Evolutionary conservation across 2,888 invertebrate genomes (phyloP).

Genomic region (Gnatocerus cornutus): DNA sequence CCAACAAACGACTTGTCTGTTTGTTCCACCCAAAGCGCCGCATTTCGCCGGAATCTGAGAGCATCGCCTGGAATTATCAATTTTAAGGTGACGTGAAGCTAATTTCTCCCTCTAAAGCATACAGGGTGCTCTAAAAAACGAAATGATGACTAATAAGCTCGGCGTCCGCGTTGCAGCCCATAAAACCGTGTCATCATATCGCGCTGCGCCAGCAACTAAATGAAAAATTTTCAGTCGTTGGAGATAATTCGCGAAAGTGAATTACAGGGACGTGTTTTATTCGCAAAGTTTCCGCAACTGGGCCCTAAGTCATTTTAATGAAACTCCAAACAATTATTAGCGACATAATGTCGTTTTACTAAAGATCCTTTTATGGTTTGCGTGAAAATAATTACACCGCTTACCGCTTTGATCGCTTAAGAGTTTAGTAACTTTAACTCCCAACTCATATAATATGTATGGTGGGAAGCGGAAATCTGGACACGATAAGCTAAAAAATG

Average conservation of each 20-base stretch:
- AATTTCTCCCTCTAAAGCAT: too few relatives aligned
- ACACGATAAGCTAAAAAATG: neutral
- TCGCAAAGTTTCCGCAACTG: too few relatives aligned
- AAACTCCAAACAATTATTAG: neutral
- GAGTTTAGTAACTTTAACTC: slow-evolving; percentile 8
- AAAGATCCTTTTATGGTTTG: slow-evolving; percentile 9
- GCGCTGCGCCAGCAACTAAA: neutral
- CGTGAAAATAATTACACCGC: slow-evolving; percentile 11
- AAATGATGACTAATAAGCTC: neutral
- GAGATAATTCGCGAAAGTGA: neutral
- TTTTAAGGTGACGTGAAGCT: too few relatives aligned
- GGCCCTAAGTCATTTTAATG: too few relatives aligned
- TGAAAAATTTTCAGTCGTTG: neutral
- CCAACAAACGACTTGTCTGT: too few relatives aligned
- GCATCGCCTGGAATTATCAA: too few relatives aligned
- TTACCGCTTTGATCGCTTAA: neutral
- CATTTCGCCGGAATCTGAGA: too few relatives aligned
- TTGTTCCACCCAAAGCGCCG: too few relatives aligned
- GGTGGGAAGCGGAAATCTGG: neutral
- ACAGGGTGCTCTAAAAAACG: too few relatives aligned
- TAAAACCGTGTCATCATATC: neutral
- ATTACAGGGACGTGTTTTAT: neutral
- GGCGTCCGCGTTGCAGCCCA: neutral
- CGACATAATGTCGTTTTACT: neutral
- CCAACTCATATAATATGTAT: slow-evolving; percentile 11